These are phyloP conservation scores for Scaptodrosophila lebanonensis DNA, from an alignment of 1,140 invertebrate species.

Conservation along the genomic window DNA sequence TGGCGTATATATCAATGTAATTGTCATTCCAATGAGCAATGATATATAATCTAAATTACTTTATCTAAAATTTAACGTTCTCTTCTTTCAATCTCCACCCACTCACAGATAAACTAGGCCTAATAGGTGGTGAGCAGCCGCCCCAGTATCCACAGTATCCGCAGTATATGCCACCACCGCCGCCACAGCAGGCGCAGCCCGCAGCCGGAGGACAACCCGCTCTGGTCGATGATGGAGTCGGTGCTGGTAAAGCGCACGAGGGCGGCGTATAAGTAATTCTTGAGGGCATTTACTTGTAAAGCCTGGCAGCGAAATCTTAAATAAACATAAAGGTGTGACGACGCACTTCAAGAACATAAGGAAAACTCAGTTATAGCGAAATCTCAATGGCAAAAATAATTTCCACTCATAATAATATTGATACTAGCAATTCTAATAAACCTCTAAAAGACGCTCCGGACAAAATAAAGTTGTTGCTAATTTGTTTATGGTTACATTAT, in stretches of 20 bases:
- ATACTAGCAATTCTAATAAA: constrained; percentile 38
- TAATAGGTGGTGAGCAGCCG: constrained; percentile 78
- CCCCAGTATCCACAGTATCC: constrained; percentile 75
- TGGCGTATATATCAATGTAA: constrained; percentile 66
- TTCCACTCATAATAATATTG: constrained; percentile 52
- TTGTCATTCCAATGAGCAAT: constrained; percentile 43
- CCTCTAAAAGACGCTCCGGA: constrained; percentile 61
- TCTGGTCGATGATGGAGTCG: constrained; percentile 47
- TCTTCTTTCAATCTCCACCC: neutral
- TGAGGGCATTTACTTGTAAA: constrained; percentile 42
- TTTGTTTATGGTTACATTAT: constrained; percentile 77
- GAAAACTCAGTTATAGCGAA: constrained; percentile 63
- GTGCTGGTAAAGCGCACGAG: constrained; percentile 28
- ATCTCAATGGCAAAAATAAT: constrained; percentile 61
- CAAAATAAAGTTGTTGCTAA: constrained; percentile 72
- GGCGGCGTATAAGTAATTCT: constrained; percentile 58
- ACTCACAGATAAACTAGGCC: constrained; percentile 67
- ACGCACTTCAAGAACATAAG: constrained; percentile 5
- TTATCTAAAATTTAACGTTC: neutral
- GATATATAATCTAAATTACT: neutral
- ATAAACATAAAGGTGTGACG: constrained; percentile 9
- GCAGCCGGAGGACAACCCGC: constrained; percentile 62
- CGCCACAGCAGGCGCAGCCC: constrained; percentile 54
- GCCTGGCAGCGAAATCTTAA: constrained; percentile 28
- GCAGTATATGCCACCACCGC: constrained; percentile 75